Base-by-base conservation (phyloP, 2,113 vertebrate genomes). In the Phalacrocorax pelagicus region DNA sequence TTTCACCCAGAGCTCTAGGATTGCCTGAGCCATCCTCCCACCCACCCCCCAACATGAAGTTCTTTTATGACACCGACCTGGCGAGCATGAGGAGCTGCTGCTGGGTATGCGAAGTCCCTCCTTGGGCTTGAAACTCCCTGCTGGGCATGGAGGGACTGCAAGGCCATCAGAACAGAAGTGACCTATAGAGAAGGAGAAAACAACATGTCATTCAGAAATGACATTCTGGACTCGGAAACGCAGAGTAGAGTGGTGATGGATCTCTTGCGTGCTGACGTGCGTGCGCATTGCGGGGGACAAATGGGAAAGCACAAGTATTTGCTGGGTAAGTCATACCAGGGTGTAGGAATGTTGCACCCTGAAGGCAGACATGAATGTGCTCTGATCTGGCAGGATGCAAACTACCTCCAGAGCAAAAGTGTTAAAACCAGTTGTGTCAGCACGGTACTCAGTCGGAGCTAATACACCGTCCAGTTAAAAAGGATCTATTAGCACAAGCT, bases 71-170 rank as follows among this genome's bases (percentile, higher is more conserved):
- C 40, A 89, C 92, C 82, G 82, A 99, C 99, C 99, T 98, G 98
- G 97, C 72, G 98, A 98, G 92, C 95, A 98, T 0, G 95, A 97
- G 69, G 97, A 96, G 80, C 98, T 98, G 94, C 98, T 97, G 59
- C 85, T 98, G 87, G 96, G 81, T 71, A 93, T 93, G 67, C 91
- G 95, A 44, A 94, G 46, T 71, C 97, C 98, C 77, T 98, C 98
- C 91, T 94, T 97, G 46, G 91, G 95, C 58, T 98, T 97, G 84
- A 98, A 99, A 49, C 90, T 99, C 83, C 99, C 98, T 57, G 98
- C 97, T 66, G 98, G 98, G 96, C 99, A 99, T 0, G 96, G 98
- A 18, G 96, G 52, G 65, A 91, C 90, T 9, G 94, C 30, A 29
- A 85, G 77, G 61, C 97, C 97, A 72, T 96, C 96, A 34, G 96